Conservation (phyloP, 2,113 vertebrate species). For the Sylvia atricapilla region DNA sequence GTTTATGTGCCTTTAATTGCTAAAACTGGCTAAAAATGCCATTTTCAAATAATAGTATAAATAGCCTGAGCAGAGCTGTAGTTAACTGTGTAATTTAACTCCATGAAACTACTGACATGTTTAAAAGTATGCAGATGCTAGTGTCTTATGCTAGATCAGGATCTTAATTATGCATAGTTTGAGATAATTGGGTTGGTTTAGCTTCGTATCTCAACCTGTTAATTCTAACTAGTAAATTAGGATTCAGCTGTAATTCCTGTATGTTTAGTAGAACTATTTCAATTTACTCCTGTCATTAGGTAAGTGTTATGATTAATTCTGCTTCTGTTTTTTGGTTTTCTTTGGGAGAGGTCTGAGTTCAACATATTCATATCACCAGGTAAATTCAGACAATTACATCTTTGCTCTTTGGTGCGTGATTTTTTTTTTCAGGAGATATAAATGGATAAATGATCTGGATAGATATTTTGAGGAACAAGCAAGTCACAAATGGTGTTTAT, state of each 20-base stretch:
- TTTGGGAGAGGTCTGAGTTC: not conserved
- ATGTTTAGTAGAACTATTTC: slow-evolving; percentile 4
- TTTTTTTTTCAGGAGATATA: not conserved
- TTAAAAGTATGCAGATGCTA: slow-evolving; percentile 2
- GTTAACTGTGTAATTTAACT: not conserved
- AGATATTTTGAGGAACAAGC: not conserved
- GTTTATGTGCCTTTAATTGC: not conserved
- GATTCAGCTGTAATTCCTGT: not conserved
- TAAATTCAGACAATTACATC: not conserved
- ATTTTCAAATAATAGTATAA: not conserved
- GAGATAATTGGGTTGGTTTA: slow-evolving; percentile 24
- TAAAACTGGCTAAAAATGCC: not conserved
- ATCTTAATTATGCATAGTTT: slow-evolving; percentile 17
- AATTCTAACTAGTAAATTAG: slow-evolving; percentile 34
- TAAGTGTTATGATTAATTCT: not conserved
- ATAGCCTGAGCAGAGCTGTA: not conserved
- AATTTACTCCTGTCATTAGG: not conserved
- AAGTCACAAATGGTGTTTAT: not conserved
- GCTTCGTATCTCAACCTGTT: not conserved
- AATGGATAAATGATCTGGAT: not conserved
- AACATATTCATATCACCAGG: not conserved
- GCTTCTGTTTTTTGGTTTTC: not conserved
- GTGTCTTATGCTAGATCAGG: slow-evolving; percentile 43
- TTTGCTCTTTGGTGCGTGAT: not conserved
- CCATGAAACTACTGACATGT: not conserved